Conservation (phyloP, 2,797 vertebrate species). For the Pampus argenteus region DNA sequence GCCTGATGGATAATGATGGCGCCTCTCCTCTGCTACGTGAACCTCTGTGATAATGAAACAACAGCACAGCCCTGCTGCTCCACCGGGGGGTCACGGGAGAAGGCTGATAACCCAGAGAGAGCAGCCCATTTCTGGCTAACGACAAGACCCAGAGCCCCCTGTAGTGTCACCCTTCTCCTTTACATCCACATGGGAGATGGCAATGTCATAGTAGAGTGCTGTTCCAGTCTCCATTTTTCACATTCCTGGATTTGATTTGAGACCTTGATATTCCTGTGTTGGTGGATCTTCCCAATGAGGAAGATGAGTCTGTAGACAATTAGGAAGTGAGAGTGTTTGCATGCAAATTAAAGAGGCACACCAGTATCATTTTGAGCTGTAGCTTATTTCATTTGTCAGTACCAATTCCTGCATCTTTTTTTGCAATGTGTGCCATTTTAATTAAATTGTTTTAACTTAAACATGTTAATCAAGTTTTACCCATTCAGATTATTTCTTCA, state of each 20-base stretch:
- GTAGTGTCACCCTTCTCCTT: slow-evolving; percentile 69
- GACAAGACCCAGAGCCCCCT: slow-evolving; percentile 76
- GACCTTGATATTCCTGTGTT: slow-evolving; percentile 56
- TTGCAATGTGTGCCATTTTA: not conserved
- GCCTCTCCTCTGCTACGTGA: slow-evolving; percentile 93
- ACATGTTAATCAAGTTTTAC: not conserved
- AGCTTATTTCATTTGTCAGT: slow-evolving; percentile 20
- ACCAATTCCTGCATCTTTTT: not conserved
- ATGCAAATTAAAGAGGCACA: slow-evolving; percentile 46
- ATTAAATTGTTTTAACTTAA: not conserved
- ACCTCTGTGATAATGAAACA: slow-evolving; percentile 98
- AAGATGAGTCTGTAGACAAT: slow-evolving; percentile 47
- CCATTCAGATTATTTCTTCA: not conserved
- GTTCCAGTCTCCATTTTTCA: slow-evolving; percentile 48
- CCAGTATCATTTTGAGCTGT: slow-evolving; percentile 11
- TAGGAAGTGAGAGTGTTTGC: slow-evolving; percentile 36
- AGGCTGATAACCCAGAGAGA: slow-evolving; percentile 78
- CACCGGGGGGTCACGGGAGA: slow-evolving; percentile 76
- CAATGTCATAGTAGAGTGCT: slow-evolving; percentile 49
- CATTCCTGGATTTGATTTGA: slow-evolving; percentile 71
- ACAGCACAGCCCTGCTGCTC: slow-evolving; percentile 81
- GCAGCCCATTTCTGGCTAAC: slow-evolving; percentile 75
- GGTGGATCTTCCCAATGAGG: slow-evolving; percentile 44
- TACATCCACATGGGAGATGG: slow-evolving; percentile 55
- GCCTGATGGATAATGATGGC: slow-evolving; percentile 93